These are phyloP conservation scores for Endotricha flammealis DNA, from an alignment of 2,888 invertebrate species.

Conservation along the genomic window DNA sequence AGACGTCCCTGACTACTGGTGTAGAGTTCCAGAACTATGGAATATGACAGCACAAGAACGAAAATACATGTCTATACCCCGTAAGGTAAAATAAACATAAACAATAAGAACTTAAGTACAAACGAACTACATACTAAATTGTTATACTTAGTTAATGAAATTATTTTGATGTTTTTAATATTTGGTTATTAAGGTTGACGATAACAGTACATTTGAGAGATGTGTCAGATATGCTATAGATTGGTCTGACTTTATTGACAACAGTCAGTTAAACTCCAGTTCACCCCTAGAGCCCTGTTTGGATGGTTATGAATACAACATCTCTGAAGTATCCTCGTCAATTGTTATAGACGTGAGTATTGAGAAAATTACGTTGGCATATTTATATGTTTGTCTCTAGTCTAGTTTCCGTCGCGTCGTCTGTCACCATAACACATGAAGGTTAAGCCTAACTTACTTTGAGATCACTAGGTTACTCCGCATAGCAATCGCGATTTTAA, in stretches of 20 bases:
- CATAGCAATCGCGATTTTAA: no score
- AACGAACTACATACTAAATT: neutral
- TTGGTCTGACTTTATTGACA: slow-evolving; percentile 79
- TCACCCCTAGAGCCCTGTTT: slow-evolving; percentile 84
- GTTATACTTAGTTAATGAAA: no score
- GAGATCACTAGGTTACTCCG: no score
- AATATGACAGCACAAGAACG: slow-evolving; percentile 78
- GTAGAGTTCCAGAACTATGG: slow-evolving; percentile 83
- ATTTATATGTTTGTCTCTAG: no score
- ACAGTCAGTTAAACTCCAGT: slow-evolving; percentile 57
- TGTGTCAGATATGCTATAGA: slow-evolving; percentile 86
- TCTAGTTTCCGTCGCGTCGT: no score
- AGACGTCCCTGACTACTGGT: slow-evolving; percentile 92
- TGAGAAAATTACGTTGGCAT: no score
- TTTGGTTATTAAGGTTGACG: slow-evolving; percentile 29
- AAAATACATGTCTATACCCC: slow-evolving; percentile 82
- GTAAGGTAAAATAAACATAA: slow-evolving; percentile 44
- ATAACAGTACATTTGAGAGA: slow-evolving; percentile 79
- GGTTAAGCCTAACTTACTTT: no score
- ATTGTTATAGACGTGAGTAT: slow-evolving; percentile 89
- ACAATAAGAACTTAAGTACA: no score
- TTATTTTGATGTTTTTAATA: no score
- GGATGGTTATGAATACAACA: slow-evolving; percentile 90
- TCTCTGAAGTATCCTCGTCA: slow-evolving; percentile 83
- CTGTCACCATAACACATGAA: no score